Conservation (phyloP, 2,888 invertebrate species). For the Cordilura impudica region DNA sequence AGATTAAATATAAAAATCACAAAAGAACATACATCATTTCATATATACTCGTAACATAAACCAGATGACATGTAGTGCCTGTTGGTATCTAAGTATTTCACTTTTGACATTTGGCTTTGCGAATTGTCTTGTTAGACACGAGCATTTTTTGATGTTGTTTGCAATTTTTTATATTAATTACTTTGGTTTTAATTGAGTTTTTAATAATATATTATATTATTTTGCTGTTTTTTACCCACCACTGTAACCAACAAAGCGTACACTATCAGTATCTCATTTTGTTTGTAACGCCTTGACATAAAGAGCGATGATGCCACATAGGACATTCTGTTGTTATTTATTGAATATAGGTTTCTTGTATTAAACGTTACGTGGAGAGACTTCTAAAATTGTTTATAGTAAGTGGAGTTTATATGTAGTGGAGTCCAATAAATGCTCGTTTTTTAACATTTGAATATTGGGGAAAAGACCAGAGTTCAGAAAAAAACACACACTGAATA, state of each 20-base stretch:
- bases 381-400: no score
- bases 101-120: constrained; percentile 56
- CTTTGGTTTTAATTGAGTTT: neutral
- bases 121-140: constrained; percentile 46
- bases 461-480: no score
- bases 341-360: no score
- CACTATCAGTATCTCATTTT: constrained; percentile 7
- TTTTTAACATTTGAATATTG: no score
- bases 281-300: no score
- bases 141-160: constrained; percentile 1
- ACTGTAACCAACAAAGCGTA: neutral
- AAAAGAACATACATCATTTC: constrained; percentile 10
- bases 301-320: no score
- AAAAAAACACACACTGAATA: no score
- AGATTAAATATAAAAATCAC: neutral
- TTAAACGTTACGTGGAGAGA: no score
- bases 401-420: no score
- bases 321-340: no score
- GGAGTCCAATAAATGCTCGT: no score
- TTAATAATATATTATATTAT: neutral
- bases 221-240: neutral
- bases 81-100: constrained; percentile 35
- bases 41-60: neutral
- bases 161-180: neutral
- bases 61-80: neutral